Evolutionary conservation across 35 echinoderm and acorn worm species (phyloP).

Genomic region (Nesometra sesokonis): DNA sequence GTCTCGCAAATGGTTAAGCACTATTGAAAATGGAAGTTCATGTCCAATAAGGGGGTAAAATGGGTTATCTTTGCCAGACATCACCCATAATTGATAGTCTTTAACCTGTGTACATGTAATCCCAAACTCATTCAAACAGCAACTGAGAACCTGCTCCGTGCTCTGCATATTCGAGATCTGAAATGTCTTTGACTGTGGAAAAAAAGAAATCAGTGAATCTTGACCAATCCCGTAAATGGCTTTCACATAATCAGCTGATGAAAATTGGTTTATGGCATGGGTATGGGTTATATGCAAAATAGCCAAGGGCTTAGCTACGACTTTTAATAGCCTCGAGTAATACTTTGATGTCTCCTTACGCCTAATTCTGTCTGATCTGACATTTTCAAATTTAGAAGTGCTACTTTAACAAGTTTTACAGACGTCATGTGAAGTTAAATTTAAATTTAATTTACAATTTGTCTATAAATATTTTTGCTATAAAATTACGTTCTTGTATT

Average conservation of each 20-base stretch:
- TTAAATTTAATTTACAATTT: neutral
- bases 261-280: neutral
- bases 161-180: constrained; percentile 41
- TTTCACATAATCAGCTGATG: neutral
- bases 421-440: neutral
- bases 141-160: constrained; percentile 47
- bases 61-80: constrained; percentile 67
- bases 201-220: neutral
- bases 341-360: neutral
- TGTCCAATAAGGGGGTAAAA: constrained; percentile 92
- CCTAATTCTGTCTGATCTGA: neutral
- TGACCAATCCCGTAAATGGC: neutral
- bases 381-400: neutral
- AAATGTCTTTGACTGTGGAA: constrained; percentile 44
- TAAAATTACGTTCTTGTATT: neutral
- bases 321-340: neutral
- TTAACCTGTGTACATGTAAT: constrained; percentile 25
- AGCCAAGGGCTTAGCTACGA: neutral
- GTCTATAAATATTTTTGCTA: neutral
- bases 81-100: constrained; percentile 90
- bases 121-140: constrained; percentile 53
- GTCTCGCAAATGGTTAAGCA: constrained; percentile 82
- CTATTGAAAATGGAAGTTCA: constrained; percentile 80
- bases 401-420: neutral
- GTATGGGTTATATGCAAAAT: too few species aligned